Evolutionary conservation across 2,888 invertebrate genomes (phyloP).

Genomic region (Acanthopleura granulata): DNA sequence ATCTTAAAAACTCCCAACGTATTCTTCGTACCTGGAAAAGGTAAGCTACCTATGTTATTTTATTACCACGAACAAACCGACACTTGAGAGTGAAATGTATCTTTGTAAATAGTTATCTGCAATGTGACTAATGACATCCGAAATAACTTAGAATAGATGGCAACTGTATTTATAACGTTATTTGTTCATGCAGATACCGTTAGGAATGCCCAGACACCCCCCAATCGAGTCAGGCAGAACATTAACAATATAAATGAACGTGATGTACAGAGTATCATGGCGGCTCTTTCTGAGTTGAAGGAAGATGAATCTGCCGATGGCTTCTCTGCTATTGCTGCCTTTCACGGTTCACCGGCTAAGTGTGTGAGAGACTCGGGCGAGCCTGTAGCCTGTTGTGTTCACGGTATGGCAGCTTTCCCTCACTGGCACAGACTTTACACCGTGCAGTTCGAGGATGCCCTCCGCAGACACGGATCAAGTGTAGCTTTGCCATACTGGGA

Average conservation of each 20-base stretch:
- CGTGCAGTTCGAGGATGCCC: conserved; percentile 31
- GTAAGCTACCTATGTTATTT: conserved; percentile 16
- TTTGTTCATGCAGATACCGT: conserved; percentile 6
- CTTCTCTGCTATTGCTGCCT: conserved; percentile 25
- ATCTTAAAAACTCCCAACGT: conserved; percentile 25
- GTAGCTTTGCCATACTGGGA: conserved; percentile 40
- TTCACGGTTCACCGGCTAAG: conserved; percentile 27
- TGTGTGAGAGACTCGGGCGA: conserved; percentile 19
- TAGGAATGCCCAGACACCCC: conserved; percentile 8
- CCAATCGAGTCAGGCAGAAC: conserved; percentile 33
- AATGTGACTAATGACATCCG: no score
- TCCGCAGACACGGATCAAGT: conserved; percentile 24
- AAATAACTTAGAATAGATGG: neutral
- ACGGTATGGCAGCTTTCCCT: conserved; percentile 33
- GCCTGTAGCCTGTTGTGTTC: conserved; percentile 27
- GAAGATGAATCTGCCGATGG: conserved; percentile 28
- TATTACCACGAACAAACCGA: no score
- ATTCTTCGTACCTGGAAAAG: conserved; percentile 27
- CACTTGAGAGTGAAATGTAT: no score
- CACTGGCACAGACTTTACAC: conserved; percentile 32
- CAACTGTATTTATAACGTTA: neutral
- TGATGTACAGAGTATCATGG: conserved; percentile 33
- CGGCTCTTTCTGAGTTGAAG: conserved; percentile 32
- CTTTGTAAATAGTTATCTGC: no score
- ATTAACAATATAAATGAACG: conserved; percentile 27